Base-by-base conservation (phyloP, 37 sponge, comb jelly and placozoan genomes). In the Crambe crambe region DNA sequence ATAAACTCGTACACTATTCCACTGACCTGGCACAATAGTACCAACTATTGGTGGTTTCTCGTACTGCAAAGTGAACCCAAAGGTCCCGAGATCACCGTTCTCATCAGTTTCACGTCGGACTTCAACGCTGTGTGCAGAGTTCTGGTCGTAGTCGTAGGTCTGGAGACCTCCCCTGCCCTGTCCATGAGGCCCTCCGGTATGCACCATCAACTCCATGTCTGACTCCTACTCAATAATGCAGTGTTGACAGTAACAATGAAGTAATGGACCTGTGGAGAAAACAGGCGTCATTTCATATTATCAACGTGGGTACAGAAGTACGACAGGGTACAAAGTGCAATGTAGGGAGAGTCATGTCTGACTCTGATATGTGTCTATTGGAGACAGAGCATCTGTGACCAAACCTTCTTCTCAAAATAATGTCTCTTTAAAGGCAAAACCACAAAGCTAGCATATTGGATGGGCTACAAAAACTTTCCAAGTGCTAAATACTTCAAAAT, bases 1-100 rank as follows among this genome's bases (percentile, higher is more conserved):
- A n/a, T n/a, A n/a, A n/a, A n/a, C n/a, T n/a, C n/a, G n/a, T n/a
- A n/a, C n/a, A n/a, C n/a, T n/a, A n/a, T n/a, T n/a, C 27, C 4
- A 42, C 86, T 70, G 47, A 85, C 86, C 85, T 57, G 91, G 86
- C n/a, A 86, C 83, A 23, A 91, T 62, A 5, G 83, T 82, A 4
- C 91, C 83, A 2, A 91, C 82, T 10, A 78, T 71, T 2, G 91
- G 91, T 27, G 91, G 91, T 43, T 38, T 85, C 41, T 81, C 83
- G 69, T 78, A 37, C 37, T 74, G 44, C 30, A 91, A 68, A 21
- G 87, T 91, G 43, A 91, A 91, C n/a, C 91, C 91, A 74, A 86
- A 91, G 56, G 83, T 86, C 6, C 82, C 91, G n/a, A 91, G 57
- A 2, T 78, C 38, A 36, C 91, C 91, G 27, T 79, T 65, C 37